Base-by-base conservation (phyloP, 2,113 vertebrate genomes). In the Cichladusa arquata region DNA sequence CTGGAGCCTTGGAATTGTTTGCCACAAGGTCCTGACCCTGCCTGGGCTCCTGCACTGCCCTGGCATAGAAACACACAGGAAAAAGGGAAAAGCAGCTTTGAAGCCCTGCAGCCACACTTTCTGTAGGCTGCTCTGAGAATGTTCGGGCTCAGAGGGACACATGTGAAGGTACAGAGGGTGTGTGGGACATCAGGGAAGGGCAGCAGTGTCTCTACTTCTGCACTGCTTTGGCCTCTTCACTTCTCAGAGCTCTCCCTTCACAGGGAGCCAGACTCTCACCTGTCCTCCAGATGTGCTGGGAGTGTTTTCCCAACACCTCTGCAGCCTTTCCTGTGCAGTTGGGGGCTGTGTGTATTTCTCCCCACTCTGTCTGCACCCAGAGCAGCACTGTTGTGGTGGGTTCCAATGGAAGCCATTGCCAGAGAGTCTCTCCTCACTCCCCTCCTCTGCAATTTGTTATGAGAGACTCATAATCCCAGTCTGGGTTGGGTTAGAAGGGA, bases 311-410 rank as follows among this genome's bases (percentile, higher is more conserved):
- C 34, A 44, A 8, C 0, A 3, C 24, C 44, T 56, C 34, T 15
- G 31, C 66, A 53, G 54, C 34, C 25, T 28, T 50, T 33, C 61
- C 33, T 1, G 1, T 22, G 11, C 53, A 19, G 12, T 29, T 67
- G 42, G 6, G 3, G 40, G 36, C n/a, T 51, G 19, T 7, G 29
- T n/a, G 24, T 26, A 2, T 23, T 83, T 14, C 18, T 29, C 9
- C 20, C 15, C 20, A 2, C 3, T 1, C 19, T 15, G 17, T 60
- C 62, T 28, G 53, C 62, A n/a, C 62, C 42, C 51, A 13, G 17
- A 23, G 19, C 2, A 42, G n/a, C 3, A 1, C 2, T 12, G 10
- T 20, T 14, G 19, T 3, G 40, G 36, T 15, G 60, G 25, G 22
- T 23, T 92, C 45, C 67, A 50, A 14, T 2, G n/a, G 38, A 31